A percentile compares a stretch with the other conserved stretches of the same genome.
Evolutionary conservation across 2,113 vertebrate genomes (phyloP).

Genomic region (Peromyscus leucopus): DNA sequence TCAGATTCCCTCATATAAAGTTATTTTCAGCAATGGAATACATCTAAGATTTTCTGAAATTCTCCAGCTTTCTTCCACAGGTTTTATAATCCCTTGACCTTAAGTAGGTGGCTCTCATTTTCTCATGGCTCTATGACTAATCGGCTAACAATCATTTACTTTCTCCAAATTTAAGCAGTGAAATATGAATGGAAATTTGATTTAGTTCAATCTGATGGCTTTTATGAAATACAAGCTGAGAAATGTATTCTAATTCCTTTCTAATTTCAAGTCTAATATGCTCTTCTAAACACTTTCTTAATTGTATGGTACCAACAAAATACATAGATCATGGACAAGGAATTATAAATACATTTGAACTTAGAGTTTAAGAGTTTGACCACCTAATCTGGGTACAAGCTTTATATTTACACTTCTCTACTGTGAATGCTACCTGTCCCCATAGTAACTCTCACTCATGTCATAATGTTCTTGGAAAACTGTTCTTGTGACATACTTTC

Average conservation of each 20-base stretch:
- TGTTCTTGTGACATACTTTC: not conserved
- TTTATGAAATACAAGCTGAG: not conserved
- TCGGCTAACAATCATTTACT: not conserved
- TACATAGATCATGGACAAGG: not conserved
- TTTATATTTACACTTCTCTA: not conserved
- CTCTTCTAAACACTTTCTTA: conserved; percentile 17
- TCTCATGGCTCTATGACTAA: not conserved
- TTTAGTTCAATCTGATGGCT: conserved; percentile 1
- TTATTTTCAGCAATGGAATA: not conserved
- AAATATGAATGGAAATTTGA: conserved; percentile 5
- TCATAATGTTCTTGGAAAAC: not conserved
- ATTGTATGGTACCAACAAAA: not conserved
- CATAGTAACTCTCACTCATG: not conserved
- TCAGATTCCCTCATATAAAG: not conserved
- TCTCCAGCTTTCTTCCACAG: conserved; percentile 1
- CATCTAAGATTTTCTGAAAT: not conserved
- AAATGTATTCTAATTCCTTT: conserved; percentile 36
- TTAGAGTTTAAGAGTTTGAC: not conserved
- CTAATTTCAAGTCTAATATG: not conserved
- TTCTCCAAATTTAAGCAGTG: not conserved
- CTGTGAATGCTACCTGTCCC: not conserved
- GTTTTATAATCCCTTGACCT: not conserved
- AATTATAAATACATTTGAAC: not conserved
- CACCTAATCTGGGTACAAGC: not conserved
- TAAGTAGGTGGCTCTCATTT: not conserved